These are phyloP conservation scores for Montipora sp. DNA, from an alignment of 64 coral and sea anemone species.

Conservation along the genomic window DNA sequence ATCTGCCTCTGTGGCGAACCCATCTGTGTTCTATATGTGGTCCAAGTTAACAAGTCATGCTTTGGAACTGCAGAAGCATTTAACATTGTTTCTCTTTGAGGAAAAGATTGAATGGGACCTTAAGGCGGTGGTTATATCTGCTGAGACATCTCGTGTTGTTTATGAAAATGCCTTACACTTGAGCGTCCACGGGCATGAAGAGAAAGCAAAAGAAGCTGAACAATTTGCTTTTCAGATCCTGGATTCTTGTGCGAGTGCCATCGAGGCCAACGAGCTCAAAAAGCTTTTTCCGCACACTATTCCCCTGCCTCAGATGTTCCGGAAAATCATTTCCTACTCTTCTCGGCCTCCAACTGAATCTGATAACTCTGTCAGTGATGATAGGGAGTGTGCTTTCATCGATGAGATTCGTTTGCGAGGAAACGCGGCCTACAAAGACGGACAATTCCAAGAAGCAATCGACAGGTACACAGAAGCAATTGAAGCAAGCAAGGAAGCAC, in stretches of 20 bases:
- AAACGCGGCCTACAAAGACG: not conserved
- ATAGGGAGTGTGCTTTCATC: not conserved
- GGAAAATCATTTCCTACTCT: not conserved
- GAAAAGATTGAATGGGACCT: not conserved
- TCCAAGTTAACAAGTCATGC: not conserved
- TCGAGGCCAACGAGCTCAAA: not conserved
- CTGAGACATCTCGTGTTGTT: not conserved
- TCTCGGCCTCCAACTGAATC: not conserved
- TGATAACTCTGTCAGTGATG: not conserved
- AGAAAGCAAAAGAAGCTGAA: conserved; percentile 7
- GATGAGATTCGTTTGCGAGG: not conserved
- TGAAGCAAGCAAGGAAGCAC: not conserved
- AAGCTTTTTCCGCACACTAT: not conserved
- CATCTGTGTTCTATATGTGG: not conserved
- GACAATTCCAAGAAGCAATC: conserved; percentile 22
- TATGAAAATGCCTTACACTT: conserved; percentile 16
- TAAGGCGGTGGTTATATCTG: not conserved
- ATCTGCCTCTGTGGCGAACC: not conserved
- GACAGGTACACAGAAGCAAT: conserved; percentile 15
- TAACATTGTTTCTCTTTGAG: not conserved
- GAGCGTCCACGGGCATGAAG: not conserved
- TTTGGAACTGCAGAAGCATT: not conserved
- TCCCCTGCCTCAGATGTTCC: not conserved
- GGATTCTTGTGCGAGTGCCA: not conserved
- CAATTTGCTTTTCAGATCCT: conserved; percentile 6